These are phyloP conservation scores for Sorex maritimensis DNA, from an alignment of 2,797 vertebrate genomes.

Conservation along the genomic window DNA sequence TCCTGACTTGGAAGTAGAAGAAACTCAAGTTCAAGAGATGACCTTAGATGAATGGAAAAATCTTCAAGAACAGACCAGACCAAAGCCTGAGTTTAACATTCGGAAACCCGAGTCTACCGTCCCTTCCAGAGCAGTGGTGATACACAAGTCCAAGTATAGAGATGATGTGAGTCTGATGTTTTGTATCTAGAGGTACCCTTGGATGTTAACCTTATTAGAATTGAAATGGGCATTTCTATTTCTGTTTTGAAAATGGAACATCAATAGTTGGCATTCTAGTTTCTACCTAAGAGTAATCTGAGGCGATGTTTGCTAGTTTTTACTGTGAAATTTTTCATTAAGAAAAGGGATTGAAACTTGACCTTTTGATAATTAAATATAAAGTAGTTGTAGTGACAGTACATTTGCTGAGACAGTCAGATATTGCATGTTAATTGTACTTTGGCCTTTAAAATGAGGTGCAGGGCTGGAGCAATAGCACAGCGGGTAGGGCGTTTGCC, in stretches of 20 bases:
- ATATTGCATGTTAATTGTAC: neutral
- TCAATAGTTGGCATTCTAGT: constrained; percentile 32
- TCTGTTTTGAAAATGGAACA: constrained; percentile 12
- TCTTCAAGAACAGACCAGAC: constrained; percentile 94
- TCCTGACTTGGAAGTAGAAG: constrained; percentile 89
- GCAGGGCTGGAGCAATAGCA: neutral
- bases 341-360: constrained; percentile 1
- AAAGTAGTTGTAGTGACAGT: neutral
- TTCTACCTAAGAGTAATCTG: constrained; percentile 24
- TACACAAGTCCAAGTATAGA: constrained; percentile 95
- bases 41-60: constrained; percentile 97
- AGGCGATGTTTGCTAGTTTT: neutral
- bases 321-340: constrained; percentile 38
- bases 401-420: neutral
- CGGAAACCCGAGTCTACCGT: constrained; percentile 95
- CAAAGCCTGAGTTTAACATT: constrained; percentile 97
- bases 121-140: constrained; percentile 97
- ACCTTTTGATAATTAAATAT: neutral
- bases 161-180: constrained; percentile 92
- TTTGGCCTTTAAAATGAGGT: constrained; percentile 9
- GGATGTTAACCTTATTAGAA: constrained; percentile 60
- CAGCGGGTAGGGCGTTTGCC: too few relatives aligned
- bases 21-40: constrained; percentile 95
- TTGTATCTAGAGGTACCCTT: constrained; percentile 69
- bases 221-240: constrained; percentile 42